Conservation (phyloP, 2,888 invertebrate genomes). For the Agrochola macilenta region DNA sequence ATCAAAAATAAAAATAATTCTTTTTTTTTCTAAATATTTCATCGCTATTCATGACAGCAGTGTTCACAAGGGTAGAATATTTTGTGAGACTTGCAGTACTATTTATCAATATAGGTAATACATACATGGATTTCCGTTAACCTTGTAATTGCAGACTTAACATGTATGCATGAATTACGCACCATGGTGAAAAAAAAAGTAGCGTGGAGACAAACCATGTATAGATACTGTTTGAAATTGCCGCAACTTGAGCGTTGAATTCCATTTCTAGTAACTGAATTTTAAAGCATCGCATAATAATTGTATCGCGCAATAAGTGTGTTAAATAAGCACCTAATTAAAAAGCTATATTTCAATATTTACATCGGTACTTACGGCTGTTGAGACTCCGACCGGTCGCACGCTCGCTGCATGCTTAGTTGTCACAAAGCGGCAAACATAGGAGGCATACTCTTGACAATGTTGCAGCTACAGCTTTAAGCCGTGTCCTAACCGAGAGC, state of each 20-base stretch:
- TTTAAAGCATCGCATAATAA: background rate
- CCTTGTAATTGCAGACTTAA: background rate
- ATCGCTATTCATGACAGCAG: background rate
- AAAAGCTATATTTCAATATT: background rate
- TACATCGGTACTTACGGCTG: background rate
- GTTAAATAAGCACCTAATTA: background rate
- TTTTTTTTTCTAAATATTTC: background rate
- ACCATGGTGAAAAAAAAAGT: background rate
- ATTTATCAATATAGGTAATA: no score
- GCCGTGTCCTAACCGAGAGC: no score
- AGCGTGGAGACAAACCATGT: background rate
- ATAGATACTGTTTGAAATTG: background rate
- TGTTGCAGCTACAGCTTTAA: background rate
- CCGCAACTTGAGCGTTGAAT: background rate
- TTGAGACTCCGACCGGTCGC: background rate
- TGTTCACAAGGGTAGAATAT: background rate
- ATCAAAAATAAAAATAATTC: background rate
- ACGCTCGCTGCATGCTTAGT: background rate
- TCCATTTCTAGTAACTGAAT: background rate
- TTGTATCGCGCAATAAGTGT: background rate
- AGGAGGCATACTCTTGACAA: background rate
- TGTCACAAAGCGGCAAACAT: conserved; percentile 1
- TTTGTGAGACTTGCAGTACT: background rate
- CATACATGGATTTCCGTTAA: no score
- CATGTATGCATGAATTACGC: background rate